Base-by-base conservation (phyloP, 2,113 vertebrate species). In the Merops nubicus region DNA sequence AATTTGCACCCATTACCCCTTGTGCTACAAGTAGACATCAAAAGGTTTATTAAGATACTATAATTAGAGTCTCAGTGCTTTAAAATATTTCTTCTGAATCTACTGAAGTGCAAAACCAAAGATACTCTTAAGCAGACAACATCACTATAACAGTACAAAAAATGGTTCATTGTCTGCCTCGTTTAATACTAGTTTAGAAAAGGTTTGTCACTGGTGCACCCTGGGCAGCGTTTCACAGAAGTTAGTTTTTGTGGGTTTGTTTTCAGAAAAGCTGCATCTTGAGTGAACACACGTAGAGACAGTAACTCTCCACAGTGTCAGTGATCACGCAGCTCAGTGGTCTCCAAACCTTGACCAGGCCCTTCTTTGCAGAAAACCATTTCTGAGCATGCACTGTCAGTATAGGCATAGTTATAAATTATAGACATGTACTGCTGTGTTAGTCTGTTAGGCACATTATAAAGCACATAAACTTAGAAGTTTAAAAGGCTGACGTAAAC, bases 271-370 rank as follows among this genome's bases (percentile, higher is more conserved):
- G 65, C 51, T 67, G 16, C 51, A 54, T 36, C 34, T 60, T 38
- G 29, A 45, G 60, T 6, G 11, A 54, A 53, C 5, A 18, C 20
- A 11, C 0, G 3, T 20, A 65, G 13, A 54, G 34, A 36, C 0
- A 50, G 7, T 7, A 34, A n/a, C 42, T 59, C 33, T 19, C 47
- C 25, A 14, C 2, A 15, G 12, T 3, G 15, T 40, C 56, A 65
- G 21, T 2, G 31, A 23, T 45, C 19, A 23, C 17, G 64, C 45
- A 77, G 11, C 64, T 16, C 11, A 6, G 34, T 14, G 18, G 15
- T 43, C 11, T 70, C 33, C 36, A 57, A 56, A 54, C 34, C 22
- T 15, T 9, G 8, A 56, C 15, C 13, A 8, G 0, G 4, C 9
- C 16, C 29, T 51, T 75, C 25, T 7, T 7, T 45, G 23, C 19